Evolutionary conservation across 2,113 vertebrate species (phyloP), one percentile per base, ranked within the genome.

Genomic region (Syrmaticus mikado): DNA sequence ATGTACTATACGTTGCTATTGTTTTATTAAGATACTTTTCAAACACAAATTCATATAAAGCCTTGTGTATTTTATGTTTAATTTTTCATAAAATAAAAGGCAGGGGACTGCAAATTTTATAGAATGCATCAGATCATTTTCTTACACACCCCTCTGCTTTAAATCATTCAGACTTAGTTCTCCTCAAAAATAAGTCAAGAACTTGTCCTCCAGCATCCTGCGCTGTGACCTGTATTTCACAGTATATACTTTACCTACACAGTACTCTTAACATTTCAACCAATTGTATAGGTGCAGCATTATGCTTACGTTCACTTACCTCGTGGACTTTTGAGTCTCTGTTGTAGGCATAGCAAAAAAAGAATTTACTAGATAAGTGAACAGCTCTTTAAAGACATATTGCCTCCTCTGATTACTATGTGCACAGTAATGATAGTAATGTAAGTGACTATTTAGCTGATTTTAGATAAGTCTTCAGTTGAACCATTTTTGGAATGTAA

Each of bases 11-110:
- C 6, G 22, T 24, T 38, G 16, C 25, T 71, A 3, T 34, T 62
- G 34, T 30, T 60, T 75, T 78, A 24, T 16, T 53, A 55, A 68
- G 20, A 10, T 73, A 11, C 46, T 24, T 73, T 90, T 64, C 36
- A 11, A 55, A 7, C 40, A 36, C 62, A 57, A 3, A 40, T 82
- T 92, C 84, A 32, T 91, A 30, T 0, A 15, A 82, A 62, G 8
- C 21, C 13, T 50, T 67, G 9, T 81, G 46, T 94, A 41, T 60
- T 90, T 87, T 83, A 55, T 67, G 9, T 6, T 8, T 36, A 71
- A 78, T 12, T 32, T 48, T 90, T 62, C 82, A 22, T 36, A 90
- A 90, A 95, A 85, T 91, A 96, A 95, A 92, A 10, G 10, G 9
- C 12, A 1, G 5, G 7, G 2, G 19, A 1, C 22, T 81, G 46